These are phyloP conservation scores for Dysmachus trigonus DNA, from an alignment of 2,888 invertebrate species.

Conservation along the genomic window DNA sequence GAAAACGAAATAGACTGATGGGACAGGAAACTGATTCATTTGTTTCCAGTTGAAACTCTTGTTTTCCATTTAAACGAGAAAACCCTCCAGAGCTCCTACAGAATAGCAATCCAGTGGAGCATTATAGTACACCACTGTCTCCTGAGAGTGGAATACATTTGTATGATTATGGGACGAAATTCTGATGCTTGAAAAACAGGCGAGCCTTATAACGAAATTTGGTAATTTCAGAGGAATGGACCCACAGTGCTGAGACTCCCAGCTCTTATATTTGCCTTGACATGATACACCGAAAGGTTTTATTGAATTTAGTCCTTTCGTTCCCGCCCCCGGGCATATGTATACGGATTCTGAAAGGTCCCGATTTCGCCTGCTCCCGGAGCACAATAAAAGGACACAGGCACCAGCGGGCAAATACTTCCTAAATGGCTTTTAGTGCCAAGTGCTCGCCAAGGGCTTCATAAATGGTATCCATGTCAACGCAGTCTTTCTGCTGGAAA, in stretches of 20 bases:
- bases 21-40: background rate
- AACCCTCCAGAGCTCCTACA: background rate
- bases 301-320: constrained; percentile 16
- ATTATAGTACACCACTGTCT: background rate
- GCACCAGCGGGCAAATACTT: background rate
- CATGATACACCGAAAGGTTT: constrained; percentile 23
- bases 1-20: background rate
- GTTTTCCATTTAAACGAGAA: background rate
- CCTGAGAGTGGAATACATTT: background rate
- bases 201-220: background rate
- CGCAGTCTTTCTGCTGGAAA: background rate
- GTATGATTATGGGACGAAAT: background rate
- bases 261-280: background rate
- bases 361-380: background rate
- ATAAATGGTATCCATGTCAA: background rate
- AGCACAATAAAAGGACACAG: background rate
- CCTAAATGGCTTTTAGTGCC: background rate
- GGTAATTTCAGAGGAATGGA: background rate
- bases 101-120: background rate
- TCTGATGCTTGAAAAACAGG: background rate
- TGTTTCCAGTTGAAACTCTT: background rate
- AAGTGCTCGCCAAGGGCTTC: background rate
- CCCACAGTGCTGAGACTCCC: background rate
- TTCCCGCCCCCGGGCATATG: background rate
- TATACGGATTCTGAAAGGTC: background rate